Evolutionary conservation across 2,888 invertebrate species (phyloP), one percentile per base, ranked within the genome.

Genomic region (Pteria penguin): DNA sequence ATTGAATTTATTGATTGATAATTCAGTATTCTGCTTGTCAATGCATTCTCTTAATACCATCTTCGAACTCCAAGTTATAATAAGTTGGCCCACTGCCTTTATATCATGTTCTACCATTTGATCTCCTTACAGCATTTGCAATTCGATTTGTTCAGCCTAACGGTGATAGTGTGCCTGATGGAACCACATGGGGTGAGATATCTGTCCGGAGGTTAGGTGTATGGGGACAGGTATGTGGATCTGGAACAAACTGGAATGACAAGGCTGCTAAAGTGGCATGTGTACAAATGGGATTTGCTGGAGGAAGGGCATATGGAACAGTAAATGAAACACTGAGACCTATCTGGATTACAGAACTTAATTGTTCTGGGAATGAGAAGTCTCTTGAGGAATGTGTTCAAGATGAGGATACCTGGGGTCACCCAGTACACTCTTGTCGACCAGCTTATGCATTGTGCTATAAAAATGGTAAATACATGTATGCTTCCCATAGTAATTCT

Each of bases 261-360:
- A 79, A 67, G 8, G 79, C 83, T 8, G 86, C 86, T 4, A 72
- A 77, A 36, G 84, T 86, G 5, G 82, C 83, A 1, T 87, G 87
- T 71, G 72, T 66, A 54, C 82, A 85, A 63, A 73, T 83, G 24
- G 83, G 84, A n/a, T 87, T 92, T 95, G 95, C 11, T 92, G 95
- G 72, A 2, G 87, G 87, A 1, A 68, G 74, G 26, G 82, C 84
- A 1, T 83, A 84, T 62, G 84, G 86, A 2, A 83, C 80, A 18
- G 83, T 82, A 18, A 81, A 82, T 29, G 84, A 84, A 31, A 83
- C 82, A 0, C 76, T 82, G 14, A 81, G 80, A 68, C 83, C 83
- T 3, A 82, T 81, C 26, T 82, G 86, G 82, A 83, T 84, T 0
- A 81, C 80, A 18, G 76, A 80, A 29, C 63, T 88, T 54, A 86